Conservation (phyloP, 2,888 invertebrate genomes). For the Apodemia mormo region DNA sequence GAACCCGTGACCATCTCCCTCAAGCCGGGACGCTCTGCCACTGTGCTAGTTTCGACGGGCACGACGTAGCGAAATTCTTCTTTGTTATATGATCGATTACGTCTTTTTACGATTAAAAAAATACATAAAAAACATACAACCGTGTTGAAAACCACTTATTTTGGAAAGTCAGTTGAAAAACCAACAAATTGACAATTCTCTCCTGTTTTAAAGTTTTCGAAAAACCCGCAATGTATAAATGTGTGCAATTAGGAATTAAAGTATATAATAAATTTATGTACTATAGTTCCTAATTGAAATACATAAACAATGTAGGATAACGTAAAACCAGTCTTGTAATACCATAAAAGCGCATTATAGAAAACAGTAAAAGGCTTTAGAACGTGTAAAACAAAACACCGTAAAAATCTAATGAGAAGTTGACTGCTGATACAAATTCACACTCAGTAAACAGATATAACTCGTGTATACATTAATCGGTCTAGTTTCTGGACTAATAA, state of each 20-base stretch:
- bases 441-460: conserved; percentile 6
- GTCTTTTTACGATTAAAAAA: too few relatives aligned
- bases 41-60: too few relatives aligned
- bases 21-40: too few relatives aligned
- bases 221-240: background rate
- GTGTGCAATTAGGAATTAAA: background rate
- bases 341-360: conserved; percentile 15
- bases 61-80: too few relatives aligned
- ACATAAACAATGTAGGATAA: background rate
- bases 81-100: too few relatives aligned
- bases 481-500: background rate
- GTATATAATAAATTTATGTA: background rate
- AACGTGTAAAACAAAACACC: conserved; percentile 6
- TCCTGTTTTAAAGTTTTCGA: too few relatives aligned
- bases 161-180: background rate
- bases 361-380: conserved; percentile 6
- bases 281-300: too few relatives aligned
- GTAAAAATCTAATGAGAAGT: conserved; percentile 1
- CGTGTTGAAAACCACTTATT: too few relatives aligned
- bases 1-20: too few relatives aligned
- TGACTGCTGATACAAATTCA: conserved; percentile 4
- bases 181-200: too few relatives aligned
- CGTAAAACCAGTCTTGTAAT: conserved; percentile 4
- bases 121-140: too few relatives aligned
- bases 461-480: conserved; percentile 7